Evolutionary conservation across 2,888 invertebrate genomes (phyloP).

Genomic region (Pristionchus japonicus): DNA sequence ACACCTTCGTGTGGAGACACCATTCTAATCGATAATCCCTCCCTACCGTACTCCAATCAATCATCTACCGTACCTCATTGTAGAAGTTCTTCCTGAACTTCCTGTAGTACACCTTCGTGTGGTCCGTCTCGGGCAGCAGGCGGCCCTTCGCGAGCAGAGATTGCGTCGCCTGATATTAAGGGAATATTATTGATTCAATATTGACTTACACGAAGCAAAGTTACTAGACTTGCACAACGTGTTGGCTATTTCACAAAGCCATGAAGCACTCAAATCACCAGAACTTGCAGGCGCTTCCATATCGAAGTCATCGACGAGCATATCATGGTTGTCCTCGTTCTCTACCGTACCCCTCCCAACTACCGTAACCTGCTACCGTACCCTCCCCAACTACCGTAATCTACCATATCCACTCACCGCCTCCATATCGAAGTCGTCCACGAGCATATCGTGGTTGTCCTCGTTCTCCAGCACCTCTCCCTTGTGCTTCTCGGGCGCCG

Average conservation of each 20-base stretch:
- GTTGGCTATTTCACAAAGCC: background rate
- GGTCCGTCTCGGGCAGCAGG: conserved; percentile 86
- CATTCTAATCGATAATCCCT: background rate
- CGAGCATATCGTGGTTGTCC: conserved; percentile 86
- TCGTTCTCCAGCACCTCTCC: conserved; percentile 99
- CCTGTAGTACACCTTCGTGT: conserved; percentile 88
- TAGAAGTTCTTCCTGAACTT: conserved; percentile 95
- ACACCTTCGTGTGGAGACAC: too few relatives aligned
- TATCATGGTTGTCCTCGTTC: conserved; percentile 95
- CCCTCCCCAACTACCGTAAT: background rate
- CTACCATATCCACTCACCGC: conserved; percentile 50
- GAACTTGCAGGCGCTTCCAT: conserved; percentile 55
- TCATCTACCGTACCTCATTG: conserved; percentile 82
- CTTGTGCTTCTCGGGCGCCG: conserved; percentile 78
- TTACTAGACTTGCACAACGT: too few relatives aligned
- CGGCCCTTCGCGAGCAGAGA: conserved; percentile 74
- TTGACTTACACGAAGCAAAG: too few relatives aligned
- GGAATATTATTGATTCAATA: background rate
- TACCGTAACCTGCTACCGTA: background rate
- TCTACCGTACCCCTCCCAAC: conserved; percentile 96
- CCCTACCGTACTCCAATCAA: background rate
- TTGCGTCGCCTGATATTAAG: conserved; percentile 54
- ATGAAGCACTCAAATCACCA: background rate
- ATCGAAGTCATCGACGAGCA: conserved; percentile 71
- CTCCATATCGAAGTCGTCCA: conserved; percentile 73